A percentile compares a stretch with the other conserved stretches of the same genome.
These are phyloP conservation scores for Polia nebulosa DNA, from an alignment of 2,888 invertebrate species.

Conservation along the genomic window DNA sequence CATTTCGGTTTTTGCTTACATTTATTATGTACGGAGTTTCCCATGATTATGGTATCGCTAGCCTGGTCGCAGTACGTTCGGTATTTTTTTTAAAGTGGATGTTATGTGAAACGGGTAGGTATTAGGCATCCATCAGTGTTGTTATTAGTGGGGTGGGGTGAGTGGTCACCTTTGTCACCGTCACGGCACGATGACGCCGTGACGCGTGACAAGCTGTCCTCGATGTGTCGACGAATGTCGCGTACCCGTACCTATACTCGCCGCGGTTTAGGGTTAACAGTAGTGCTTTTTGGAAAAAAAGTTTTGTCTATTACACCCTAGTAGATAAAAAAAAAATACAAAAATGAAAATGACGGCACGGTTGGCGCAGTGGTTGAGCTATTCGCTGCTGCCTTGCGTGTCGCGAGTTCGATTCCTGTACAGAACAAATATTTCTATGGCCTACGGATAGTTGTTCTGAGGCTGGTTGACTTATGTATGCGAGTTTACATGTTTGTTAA, in stretches of 20 bases:
- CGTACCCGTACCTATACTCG: slow-evolving; percentile 4
- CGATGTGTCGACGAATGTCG: slow-evolving; percentile 29
- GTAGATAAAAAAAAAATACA: not conserved
- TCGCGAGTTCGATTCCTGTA: too few species aligned
- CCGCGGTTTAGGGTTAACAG: not conserved
- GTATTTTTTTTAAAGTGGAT: not conserved
- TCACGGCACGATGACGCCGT: slow-evolving; percentile 6
- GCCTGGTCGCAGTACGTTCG: not conserved
- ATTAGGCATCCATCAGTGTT: slow-evolving; percentile 14
- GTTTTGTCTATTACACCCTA: too few species aligned
- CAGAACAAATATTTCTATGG: too few species aligned
- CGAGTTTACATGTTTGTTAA: too few species aligned
- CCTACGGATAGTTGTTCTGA: too few species aligned
- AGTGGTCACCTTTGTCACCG: slow-evolving; percentile 22
- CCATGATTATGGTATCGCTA: not conserved
- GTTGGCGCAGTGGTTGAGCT: too few species aligned
- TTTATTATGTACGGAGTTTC: not conserved
- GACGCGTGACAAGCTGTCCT: slow-evolving; percentile 40
- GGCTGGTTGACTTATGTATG: too few species aligned
- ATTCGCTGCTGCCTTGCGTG: too few species aligned
- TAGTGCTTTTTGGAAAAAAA: not conserved
- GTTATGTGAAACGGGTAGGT: slow-evolving; percentile 19
- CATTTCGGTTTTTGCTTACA: not conserved
- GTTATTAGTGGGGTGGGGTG: slow-evolving; percentile 26
- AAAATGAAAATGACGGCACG: too few species aligned